Percentiles rank a stretch among this genome's conserved stretches.
Conservation (phyloP, 2,797 vertebrate species). For the Anabacerthia variegaticeps region DNA sequence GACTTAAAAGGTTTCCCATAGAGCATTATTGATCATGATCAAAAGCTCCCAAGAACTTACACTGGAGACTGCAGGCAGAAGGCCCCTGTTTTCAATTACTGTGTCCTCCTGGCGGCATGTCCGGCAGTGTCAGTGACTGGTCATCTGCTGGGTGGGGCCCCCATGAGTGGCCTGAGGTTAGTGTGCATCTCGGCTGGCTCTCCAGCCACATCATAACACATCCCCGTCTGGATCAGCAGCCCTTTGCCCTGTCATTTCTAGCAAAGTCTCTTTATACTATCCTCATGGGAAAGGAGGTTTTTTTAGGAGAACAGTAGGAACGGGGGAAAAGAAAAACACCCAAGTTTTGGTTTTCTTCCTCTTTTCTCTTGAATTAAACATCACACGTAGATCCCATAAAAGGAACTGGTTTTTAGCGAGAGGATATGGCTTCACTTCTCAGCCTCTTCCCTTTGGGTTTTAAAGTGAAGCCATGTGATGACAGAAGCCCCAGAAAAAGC, state of each 20-base stretch:
- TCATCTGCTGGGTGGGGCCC: slow-evolving; percentile 38
- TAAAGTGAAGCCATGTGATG: neutral
- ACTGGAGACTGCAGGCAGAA: neutral
- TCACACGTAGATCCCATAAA: neutral
- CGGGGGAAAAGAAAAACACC: neutral
- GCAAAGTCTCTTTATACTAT: neutral
- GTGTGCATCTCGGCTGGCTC: neutral
- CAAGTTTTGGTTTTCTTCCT: neutral
- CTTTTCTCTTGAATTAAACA: neutral
- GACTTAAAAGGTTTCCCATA: slow-evolving; percentile 29
- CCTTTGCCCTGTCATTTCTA: neutral
- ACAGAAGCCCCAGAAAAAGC: neutral
- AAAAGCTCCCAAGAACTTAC: neutral
- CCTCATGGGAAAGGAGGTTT: neutral
- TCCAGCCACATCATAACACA: neutral
- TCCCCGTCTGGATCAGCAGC: neutral
- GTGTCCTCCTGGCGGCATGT: slow-evolving; percentile 74
- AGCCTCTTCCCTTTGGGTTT: neutral
- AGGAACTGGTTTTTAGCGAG: neutral
- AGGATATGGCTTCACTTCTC: neutral
- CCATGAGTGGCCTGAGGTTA: neutral
- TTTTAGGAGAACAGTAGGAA: neutral
- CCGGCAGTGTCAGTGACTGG: slow-evolving; percentile 74
- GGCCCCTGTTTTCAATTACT: slow-evolving; percentile 84
- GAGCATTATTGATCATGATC: slow-evolving; percentile 2